Conservation (phyloP, 2,888 invertebrate species). For the Acanthococcus lagerstroemiae region DNA sequence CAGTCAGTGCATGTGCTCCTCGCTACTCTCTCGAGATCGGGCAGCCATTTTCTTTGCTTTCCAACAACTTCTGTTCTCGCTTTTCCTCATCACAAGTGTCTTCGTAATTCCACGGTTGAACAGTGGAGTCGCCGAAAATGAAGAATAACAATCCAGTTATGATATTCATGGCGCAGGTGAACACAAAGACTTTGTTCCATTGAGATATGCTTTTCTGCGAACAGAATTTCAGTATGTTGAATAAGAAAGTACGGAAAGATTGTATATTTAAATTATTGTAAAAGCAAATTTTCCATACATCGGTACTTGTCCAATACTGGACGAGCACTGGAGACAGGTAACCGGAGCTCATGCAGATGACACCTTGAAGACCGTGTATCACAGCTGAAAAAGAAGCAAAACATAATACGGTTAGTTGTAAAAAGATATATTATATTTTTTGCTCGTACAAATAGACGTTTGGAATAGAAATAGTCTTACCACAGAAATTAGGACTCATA, state of each 20-base stretch:
- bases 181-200: constrained; percentile 53
- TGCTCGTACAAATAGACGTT: background rate
- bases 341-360: constrained; percentile 45
- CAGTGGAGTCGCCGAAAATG: constrained; percentile 48
- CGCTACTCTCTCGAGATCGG: too few relatives aligned
- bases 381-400: background rate
- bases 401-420: background rate
- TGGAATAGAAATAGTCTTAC: background rate
- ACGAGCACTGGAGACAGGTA: constrained; percentile 54
- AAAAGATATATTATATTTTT: too few relatives aligned
- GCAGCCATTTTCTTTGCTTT: too few relatives aligned
- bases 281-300: too few relatives aligned
- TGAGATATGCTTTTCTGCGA: constrained; percentile 50
- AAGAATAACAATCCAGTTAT: constrained; percentile 47
- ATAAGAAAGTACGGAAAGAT: background rate
- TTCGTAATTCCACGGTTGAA: constrained; percentile 50
- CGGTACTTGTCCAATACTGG: constrained; percentile 51
- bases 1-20: too few relatives aligned
- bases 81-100: too few relatives aligned
- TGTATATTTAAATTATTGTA: too few relatives aligned
- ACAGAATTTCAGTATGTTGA: too few relatives aligned
- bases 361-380: background rate
- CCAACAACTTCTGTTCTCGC: too few relatives aligned
- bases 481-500: constrained; percentile 44
- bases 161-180: constrained; percentile 47